Percentiles rank a stretch among this genome's conserved stretches.
phyloP scores from a whole-genome alignment of 2,888 invertebrate genomes.

The Noctua janthe region DNA sequence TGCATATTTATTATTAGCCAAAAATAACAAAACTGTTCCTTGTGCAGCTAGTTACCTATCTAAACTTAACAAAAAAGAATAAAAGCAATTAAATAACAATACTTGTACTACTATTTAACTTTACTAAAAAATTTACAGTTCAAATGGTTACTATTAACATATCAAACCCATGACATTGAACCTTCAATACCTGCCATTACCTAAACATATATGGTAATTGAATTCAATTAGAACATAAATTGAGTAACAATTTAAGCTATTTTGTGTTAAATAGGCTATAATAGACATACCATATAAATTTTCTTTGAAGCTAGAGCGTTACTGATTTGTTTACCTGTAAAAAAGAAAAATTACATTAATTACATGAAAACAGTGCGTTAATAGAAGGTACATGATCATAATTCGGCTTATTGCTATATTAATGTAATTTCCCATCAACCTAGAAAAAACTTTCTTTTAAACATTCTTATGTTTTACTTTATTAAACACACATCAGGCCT shows the following conservation, averaged over 20 bases:
- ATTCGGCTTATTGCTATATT: background rate
- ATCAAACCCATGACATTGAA: background rate
- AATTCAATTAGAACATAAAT: background rate
- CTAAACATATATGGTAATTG: background rate
- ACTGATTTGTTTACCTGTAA: constrained; percentile 40
- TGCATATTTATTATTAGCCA: background rate
- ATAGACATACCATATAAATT: constrained; percentile 30
- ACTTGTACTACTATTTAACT: too few relatives aligned
- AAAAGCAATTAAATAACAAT: background rate
- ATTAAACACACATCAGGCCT: too few relatives aligned
- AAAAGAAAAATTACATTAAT: constrained; percentile 23
- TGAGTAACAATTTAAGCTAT: background rate
- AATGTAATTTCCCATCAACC: background rate
- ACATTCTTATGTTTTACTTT: background rate
- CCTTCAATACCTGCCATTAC: background rate
- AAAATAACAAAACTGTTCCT: background rate
- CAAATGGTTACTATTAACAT: background rate
- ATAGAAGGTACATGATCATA: background rate
- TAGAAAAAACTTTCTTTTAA: background rate
- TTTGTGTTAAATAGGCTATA: background rate
- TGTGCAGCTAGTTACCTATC: background rate
- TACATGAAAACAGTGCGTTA: background rate
- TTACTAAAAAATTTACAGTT: background rate
- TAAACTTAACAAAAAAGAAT: background rate
- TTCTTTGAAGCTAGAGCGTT: constrained; percentile 2